A percentile compares a stretch with the other conserved stretches of the same genome.
Conservation (phyloP, 2,888 invertebrate genomes). For the Amaurobius ferox region DNA sequence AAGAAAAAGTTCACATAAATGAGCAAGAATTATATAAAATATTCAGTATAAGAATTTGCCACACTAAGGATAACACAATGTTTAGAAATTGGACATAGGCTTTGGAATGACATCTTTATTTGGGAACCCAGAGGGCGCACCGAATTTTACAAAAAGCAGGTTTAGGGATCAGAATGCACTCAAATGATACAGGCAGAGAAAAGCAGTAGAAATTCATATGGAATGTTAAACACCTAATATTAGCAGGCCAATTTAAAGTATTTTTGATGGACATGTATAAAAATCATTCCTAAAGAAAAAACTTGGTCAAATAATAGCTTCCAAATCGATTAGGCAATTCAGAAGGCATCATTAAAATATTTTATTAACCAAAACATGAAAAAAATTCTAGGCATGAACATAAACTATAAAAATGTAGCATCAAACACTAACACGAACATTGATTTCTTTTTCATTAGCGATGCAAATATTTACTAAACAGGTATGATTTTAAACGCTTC, state of each 20-base stretch:
- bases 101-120: conserved; percentile 71
- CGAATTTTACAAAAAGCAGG: conserved; percentile 66
- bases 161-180: conserved; percentile 60
- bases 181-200: conserved; percentile 46
- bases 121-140: conserved; percentile 63
- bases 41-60: too few species aligned
- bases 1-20: too few species aligned
- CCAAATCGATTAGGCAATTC: background rate
- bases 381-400: conserved; percentile 39
- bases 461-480: conserved; percentile 66
- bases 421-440: conserved; percentile 65
- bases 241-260: conserved; percentile 43
- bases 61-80: too few species aligned
- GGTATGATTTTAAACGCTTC: conserved; percentile 62
- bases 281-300: conserved; percentile 1
- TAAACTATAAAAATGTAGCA: conserved; percentile 64
- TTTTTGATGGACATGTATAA: background rate
- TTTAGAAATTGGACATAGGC: too few species aligned
- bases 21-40: too few species aligned
- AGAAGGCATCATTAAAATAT: too few species aligned
- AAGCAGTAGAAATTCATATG: conserved; percentile 57
- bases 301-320: background rate
- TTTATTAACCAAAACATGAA: conserved; percentile 2
- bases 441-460: conserved; percentile 61
- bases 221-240: conserved; percentile 63